These are phyloP conservation scores for Mayetiola destructor DNA, from an alignment of 2,888 invertebrate genomes.

Conservation along the genomic window DNA sequence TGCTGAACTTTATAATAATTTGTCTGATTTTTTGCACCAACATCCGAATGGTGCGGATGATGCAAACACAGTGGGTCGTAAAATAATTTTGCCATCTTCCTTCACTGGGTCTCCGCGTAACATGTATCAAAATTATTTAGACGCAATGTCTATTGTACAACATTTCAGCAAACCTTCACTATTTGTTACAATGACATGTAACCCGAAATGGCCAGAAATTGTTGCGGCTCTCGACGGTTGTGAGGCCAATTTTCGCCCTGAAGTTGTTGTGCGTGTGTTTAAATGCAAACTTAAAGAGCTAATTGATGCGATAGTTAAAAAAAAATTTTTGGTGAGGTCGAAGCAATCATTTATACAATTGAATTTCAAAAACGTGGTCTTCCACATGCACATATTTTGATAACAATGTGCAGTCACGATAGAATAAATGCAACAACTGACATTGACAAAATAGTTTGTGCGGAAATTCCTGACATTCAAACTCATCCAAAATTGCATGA, in stretches of 20 bases:
- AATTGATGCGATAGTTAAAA: slow-evolving; percentile 12
- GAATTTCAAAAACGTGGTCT: slow-evolving; percentile 27
- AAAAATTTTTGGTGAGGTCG: slow-evolving; percentile 17
- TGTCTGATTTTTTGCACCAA: slow-evolving; percentile 24
- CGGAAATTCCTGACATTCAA: slow-evolving; percentile 23
- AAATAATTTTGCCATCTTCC: slow-evolving; percentile 18
- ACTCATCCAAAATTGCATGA: slow-evolving; percentile 23
- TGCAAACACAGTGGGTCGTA: slow-evolving; percentile 16
- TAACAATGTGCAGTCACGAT: slow-evolving; percentile 20
- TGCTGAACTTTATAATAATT: slow-evolving; percentile 25
- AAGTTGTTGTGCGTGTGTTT: slow-evolving; percentile 19
- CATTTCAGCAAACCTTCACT: slow-evolving; percentile 18
- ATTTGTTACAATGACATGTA: slow-evolving; percentile 18
- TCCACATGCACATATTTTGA: slow-evolving; percentile 22
- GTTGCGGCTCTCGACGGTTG: background rate
- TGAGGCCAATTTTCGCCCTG: slow-evolving; percentile 14
- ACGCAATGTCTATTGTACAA: slow-evolving; percentile 18
- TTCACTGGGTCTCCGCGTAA: background rate
- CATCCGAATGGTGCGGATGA: slow-evolving; percentile 22
- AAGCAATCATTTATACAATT: slow-evolving; percentile 21
- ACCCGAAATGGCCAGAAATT: slow-evolving; percentile 17
- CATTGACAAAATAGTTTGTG: slow-evolving; percentile 19
- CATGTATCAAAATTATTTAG: slow-evolving; percentile 17
- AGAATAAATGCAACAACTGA: slow-evolving; percentile 8
- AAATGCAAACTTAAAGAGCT: slow-evolving; percentile 16